Evolutionary conservation across 1,140 invertebrate genomes (phyloP).

Genomic region (Scaptodrosophila lebanonensis): DNA sequence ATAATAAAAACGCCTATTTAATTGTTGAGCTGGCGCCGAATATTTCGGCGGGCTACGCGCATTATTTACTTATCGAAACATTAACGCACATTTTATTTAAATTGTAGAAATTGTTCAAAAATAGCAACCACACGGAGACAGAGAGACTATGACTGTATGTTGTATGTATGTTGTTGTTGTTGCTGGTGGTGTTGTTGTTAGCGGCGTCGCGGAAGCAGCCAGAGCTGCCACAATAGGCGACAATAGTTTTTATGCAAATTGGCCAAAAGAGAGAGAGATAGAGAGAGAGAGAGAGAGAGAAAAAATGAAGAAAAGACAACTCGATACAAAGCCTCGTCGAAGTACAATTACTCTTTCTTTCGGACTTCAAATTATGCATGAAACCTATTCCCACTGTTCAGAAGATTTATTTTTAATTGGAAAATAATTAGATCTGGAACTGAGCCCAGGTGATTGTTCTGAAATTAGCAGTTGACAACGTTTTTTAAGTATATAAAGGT

Average conservation of each 20-base stretch:
- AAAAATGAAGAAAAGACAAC: no score
- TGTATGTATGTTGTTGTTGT: constrained; percentile 40
- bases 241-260: constrained; percentile 36
- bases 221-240: constrained; percentile 17
- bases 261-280: constrained; percentile 49
- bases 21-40: constrained; percentile 55
- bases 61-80: constrained; percentile 42
- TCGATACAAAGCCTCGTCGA: no score
- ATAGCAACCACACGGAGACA: constrained; percentile 57
- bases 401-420: no score
- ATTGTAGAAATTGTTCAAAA: constrained; percentile 67
- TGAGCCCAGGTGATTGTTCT: no score
- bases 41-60: constrained; percentile 28
- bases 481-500: no score
- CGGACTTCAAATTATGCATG: no score
- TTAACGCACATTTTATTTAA: constrained; percentile 64
- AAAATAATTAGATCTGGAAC: no score
- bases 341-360: no score
- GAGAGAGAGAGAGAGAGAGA: no score
- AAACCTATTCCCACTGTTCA: no score
- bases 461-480: no score
- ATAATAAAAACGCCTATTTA: constrained; percentile 64
- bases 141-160: constrained; percentile 75
- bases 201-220: constrained; percentile 46
- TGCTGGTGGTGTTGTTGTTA: no score